phyloP scores from a whole-genome alignment of 1,140 invertebrate genomes.

The Temnothorax nylanderi region DNA sequence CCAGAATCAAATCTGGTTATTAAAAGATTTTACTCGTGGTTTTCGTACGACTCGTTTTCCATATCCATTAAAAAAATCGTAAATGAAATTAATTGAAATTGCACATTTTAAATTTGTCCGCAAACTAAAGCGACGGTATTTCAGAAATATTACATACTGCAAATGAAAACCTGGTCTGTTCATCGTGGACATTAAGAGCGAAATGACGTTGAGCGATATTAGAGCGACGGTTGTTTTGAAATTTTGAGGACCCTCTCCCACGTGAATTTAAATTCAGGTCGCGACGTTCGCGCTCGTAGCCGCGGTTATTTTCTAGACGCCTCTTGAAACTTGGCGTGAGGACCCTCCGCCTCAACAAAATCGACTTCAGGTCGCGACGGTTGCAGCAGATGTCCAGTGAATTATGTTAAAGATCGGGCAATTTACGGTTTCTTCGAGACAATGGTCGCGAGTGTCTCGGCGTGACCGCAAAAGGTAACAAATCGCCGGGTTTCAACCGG shows the following conservation, averaged over 20 bases:
- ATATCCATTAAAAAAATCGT: neutral
- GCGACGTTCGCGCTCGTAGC: neutral
- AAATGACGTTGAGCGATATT: neutral
- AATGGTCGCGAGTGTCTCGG: neutral
- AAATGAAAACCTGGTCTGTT: neutral
- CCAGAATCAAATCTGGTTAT: slow-evolving; percentile 8
- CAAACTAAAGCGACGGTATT: neutral
- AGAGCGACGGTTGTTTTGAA: slow-evolving; percentile 8
- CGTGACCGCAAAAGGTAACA: slow-evolving; percentile 9
- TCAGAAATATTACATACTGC: neutral
- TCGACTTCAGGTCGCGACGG: neutral
- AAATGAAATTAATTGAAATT: slow-evolving; percentile 18
- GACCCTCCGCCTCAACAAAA: neutral
- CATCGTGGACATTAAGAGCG: neutral
- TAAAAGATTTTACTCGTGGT: neutral
- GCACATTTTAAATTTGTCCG: neutral
- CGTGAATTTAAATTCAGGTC: slow-evolving; percentile 2
- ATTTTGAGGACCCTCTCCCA: slow-evolving; percentile 1
- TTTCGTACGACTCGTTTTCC: neutral
- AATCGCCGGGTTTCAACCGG: slow-evolving; percentile 28
- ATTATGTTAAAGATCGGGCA: slow-evolving; percentile 35
- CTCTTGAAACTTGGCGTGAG: slow-evolving; percentile 7
- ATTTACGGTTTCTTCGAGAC: slow-evolving; percentile 38
- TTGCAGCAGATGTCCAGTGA: slow-evolving; percentile 1
- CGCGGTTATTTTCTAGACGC: neutral